phyloP scores from a whole-genome alignment of 2,888 invertebrate genomes.

The Leptothorax acervorum region DNA sequence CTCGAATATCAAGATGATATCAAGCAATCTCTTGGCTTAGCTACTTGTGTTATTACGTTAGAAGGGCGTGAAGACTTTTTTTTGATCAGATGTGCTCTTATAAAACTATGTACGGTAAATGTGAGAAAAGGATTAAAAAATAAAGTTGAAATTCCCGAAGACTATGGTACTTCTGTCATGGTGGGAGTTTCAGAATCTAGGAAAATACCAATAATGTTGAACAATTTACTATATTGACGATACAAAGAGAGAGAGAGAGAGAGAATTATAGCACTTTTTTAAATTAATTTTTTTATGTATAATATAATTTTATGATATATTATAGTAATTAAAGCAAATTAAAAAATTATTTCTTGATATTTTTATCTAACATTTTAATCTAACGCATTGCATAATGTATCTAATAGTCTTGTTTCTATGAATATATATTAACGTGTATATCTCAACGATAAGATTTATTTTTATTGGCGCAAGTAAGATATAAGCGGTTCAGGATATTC shows the following conservation, averaged over 20 bases:
- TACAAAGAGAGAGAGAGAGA: background rate
- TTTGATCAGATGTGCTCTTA: background rate
- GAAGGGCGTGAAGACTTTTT: background rate
- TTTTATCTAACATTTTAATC: no score
- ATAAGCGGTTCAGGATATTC: no score
- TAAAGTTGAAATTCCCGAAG: background rate
- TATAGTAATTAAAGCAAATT: no score
- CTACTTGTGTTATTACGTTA: background rate
- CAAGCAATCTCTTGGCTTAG: background rate
- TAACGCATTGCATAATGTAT: no score
- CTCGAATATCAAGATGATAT: background rate
- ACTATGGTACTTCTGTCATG: background rate
- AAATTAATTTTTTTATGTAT: background rate
- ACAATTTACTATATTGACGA: background rate
- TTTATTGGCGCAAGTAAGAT: no score
- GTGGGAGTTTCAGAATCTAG: background rate
- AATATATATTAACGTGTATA: no score
- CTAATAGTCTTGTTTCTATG: no score
- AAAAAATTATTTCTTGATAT: no score
- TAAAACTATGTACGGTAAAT: background rate
- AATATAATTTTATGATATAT: background rate
- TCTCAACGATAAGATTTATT: no score
- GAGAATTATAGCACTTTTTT: background rate
- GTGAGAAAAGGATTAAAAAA: background rate
- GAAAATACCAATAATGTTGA: background rate